Conservation (phyloP, 1,140 invertebrate genomes). For the Drosophila orena region DNA sequence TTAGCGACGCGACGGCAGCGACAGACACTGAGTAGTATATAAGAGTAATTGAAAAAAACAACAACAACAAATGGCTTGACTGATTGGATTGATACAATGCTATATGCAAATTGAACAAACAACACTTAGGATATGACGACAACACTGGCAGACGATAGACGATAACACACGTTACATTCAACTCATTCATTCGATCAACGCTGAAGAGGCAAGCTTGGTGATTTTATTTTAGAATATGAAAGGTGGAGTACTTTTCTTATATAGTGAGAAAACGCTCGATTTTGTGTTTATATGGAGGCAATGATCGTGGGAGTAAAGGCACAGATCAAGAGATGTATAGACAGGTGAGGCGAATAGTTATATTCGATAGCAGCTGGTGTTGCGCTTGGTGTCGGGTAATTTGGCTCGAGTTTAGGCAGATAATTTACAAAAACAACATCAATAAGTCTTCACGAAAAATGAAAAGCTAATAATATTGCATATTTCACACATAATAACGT, state of each 20-base stretch:
- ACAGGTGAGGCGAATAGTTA: conserved; percentile 35
- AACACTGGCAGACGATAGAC: conserved; percentile 67
- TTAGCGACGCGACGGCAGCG: conserved; percentile 58
- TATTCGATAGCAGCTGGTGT: conserved; percentile 39
- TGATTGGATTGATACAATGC: conserved; percentile 43
- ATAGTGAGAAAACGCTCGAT: not conserved
- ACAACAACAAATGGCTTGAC: conserved; percentile 73
- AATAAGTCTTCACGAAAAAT: conserved; percentile 58
- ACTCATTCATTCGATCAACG: conserved; percentile 35
- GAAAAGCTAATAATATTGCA: conserved; percentile 35
- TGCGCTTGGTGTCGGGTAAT: conserved; percentile 51
- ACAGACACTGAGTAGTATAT: conserved; percentile 64
- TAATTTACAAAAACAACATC: conserved; percentile 84
- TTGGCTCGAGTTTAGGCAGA: conserved; percentile 71
- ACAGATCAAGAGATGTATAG: conserved; percentile 23
- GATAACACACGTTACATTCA: conserved; percentile 42
- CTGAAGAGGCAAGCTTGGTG: conserved; percentile 36
- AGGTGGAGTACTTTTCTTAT: conserved; percentile 1
- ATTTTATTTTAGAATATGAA: conserved; percentile 15
- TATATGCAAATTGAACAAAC: conserved; percentile 68
- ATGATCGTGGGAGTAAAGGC: conserved; percentile 26
- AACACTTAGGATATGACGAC: conserved; percentile 67
- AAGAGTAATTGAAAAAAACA: conserved; percentile 60
- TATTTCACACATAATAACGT: conserved; percentile 34
- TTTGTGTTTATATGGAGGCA: conserved; percentile 6